Percentiles rank a stretch among this genome's conserved stretches.
These are phyloP conservation scores for Motacilla alba DNA, from an alignment of 2,113 vertebrate genomes.

Conservation along the genomic window DNA sequence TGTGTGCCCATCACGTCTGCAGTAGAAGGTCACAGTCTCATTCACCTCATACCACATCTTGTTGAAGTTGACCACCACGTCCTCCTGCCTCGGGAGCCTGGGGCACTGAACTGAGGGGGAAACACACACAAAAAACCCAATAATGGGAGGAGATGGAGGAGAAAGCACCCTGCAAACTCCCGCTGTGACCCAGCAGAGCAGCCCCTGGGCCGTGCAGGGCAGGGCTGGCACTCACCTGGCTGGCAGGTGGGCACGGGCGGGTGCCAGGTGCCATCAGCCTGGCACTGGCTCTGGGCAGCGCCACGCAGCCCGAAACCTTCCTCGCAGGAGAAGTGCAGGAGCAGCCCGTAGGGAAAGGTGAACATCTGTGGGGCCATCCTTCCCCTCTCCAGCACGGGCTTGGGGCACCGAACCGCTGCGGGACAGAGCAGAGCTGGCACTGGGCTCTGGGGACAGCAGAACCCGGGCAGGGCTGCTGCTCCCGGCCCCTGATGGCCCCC, in stretches of 20 bases:
- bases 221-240: constrained; percentile 39
- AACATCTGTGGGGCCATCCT: not conserved
- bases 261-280: constrained; percentile 12
- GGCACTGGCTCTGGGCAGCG: constrained; percentile 22
- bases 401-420: constrained; percentile 61
- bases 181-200: not conserved
- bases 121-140: not conserved
- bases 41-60: not conserved
- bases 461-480: fast-evolving
- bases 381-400: constrained; percentile 9
- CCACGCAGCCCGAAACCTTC: not conserved
- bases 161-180: not conserved
- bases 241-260: constrained; percentile 48
- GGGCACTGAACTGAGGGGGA: not conserved
- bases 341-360: not conserved
- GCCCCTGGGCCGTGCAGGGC: not conserved
- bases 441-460: not conserved
- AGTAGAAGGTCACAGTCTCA: not conserved
- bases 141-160: not conserved
- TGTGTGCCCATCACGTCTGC: fast-evolving
- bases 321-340: constrained; percentile 15
- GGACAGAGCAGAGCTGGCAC: not conserved
- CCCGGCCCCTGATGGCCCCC: not conserved
- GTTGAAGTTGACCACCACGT: fast-evolving
- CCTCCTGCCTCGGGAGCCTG: fast-evolving